These are phyloP conservation scores for Cephalotes varians DNA, from an alignment of 2,888 invertebrate species.

Conservation along the genomic window DNA sequence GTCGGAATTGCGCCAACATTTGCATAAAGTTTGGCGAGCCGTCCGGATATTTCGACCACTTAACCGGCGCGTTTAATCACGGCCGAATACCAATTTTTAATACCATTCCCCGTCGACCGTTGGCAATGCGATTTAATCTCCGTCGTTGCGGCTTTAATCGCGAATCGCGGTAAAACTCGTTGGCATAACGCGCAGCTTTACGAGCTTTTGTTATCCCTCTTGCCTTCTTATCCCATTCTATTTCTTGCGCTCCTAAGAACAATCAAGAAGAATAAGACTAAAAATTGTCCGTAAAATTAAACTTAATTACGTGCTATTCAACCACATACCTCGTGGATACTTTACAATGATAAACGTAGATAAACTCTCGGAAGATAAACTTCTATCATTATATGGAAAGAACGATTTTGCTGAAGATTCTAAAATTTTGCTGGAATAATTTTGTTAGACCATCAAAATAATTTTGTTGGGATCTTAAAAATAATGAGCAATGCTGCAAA, in stretches of 20 bases:
- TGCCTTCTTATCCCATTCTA: neutral
- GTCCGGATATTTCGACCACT: slow-evolving; percentile 34
- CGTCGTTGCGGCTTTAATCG: slow-evolving; percentile 23
- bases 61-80: slow-evolving; percentile 39
- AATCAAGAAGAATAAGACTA: neutral
- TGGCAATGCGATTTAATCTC: slow-evolving; percentile 21
- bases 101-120: neutral
- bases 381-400: neutral
- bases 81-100: slow-evolving; percentile 36
- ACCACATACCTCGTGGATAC: neutral
- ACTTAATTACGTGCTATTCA: neutral
- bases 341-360: neutral
- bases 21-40: slow-evolving; percentile 43
- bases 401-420: too few relatives aligned
- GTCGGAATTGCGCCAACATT: slow-evolving; percentile 40
- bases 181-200: neutral
- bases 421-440: too few relatives aligned
- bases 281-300: neutral
- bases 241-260: neutral
- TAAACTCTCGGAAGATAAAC: neutral
- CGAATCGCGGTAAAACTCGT: neutral
- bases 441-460: too few relatives aligned
- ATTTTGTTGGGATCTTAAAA: too few relatives aligned
- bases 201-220: neutral
- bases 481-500: too few relatives aligned